Base-by-base conservation (phyloP, 2,888 invertebrate genomes). In the Augiades crinisus region DNA sequence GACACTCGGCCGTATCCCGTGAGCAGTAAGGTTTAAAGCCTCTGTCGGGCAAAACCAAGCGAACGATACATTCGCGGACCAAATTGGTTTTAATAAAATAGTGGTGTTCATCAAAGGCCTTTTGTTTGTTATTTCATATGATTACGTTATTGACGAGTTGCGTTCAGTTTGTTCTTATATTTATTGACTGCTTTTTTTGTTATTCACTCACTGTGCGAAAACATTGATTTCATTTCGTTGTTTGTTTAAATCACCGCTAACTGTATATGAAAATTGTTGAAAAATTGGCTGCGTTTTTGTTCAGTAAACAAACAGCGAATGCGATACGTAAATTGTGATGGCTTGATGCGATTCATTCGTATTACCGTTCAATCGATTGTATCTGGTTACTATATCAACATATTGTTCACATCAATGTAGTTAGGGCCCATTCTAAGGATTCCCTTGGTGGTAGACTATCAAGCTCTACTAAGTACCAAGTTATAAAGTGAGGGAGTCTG, bases 61-160 rank as follows among this genome's bases (percentile, higher is more conserved):
- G 19, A 5, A 14, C 43, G 36, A 27, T 34, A 50, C 43, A 44
- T 36, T 43, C 50, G 30, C 17, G 43, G 30, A 47, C 54, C 53
- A 63, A 67, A 74, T 77, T 70, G 68, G 55, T 64, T 72, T 75
- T 66, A 69, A 75, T 76, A 73, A 72, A 72, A 70, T 65, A 72
- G 63, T 63, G 57, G 53, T 46, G 47, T 56, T 60, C 57, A 58
- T 67, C 56, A 51, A 22, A 50, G 27, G 14, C 19, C 21, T 30
- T 37, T 34, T 43, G 43, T 43, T 49, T 38, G 47, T 49, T 50
- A 30, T 50, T 50, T 41, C 17, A 30, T 50, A 36, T 19, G 43
- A 44, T 44, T 50, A 50, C 30, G 41, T 43, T 50, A 50, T 50
- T 43, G 36, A 37, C 36, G 43, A 21, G 17, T 36, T 33, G 14